A percentile compares a stretch with the other conserved stretches of the same genome.
phyloP scores from a whole-genome alignment of 2,888 invertebrate genomes.

The Clivina fossor region DNA sequence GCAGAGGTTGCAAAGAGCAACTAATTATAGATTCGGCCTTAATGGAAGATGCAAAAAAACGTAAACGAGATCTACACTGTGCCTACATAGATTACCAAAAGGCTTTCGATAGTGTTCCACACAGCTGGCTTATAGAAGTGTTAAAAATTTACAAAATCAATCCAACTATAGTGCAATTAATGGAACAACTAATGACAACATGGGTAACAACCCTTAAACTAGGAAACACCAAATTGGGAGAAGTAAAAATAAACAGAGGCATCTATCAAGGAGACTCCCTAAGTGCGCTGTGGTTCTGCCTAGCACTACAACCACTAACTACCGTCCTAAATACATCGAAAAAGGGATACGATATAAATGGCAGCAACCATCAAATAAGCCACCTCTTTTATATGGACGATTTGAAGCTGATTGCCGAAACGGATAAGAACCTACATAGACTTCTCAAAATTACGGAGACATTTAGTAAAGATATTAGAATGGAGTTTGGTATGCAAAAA shows the following conservation, averaged over 20 bases:
- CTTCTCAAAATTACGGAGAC: conserved; percentile 2
- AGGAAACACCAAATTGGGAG: neutral
- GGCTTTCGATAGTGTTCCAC: conserved; percentile 8
- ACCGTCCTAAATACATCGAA: neutral
- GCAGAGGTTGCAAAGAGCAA: conserved; percentile 8
- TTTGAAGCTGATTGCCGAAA: conserved; percentile 4
- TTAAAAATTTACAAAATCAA: conserved; percentile 2
- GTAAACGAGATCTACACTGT: neutral
- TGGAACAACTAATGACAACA: neutral
- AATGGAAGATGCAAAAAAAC: conserved; percentile 1
- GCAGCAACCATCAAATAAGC: neutral
- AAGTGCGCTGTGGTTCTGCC: conserved; percentile 7
- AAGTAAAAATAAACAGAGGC: neutral
- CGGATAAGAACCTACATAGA: neutral
- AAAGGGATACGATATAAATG: conserved; percentile 1
- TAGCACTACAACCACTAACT: conserved; percentile 1
- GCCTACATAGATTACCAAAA: conserved; percentile 15
- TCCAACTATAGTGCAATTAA: neutral
- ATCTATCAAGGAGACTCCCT: conserved; percentile 5
- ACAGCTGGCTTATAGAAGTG: conserved; percentile 2
- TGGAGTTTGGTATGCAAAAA: conserved; percentile 4
- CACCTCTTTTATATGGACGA: conserved; percentile 3
- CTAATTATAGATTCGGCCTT: conserved; percentile 1
- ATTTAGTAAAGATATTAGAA: conserved; percentile 1
- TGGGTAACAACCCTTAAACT: neutral